These are phyloP conservation scores for Nothura maculosa DNA, from an alignment of 2,797 vertebrate species.

Conservation along the genomic window DNA sequence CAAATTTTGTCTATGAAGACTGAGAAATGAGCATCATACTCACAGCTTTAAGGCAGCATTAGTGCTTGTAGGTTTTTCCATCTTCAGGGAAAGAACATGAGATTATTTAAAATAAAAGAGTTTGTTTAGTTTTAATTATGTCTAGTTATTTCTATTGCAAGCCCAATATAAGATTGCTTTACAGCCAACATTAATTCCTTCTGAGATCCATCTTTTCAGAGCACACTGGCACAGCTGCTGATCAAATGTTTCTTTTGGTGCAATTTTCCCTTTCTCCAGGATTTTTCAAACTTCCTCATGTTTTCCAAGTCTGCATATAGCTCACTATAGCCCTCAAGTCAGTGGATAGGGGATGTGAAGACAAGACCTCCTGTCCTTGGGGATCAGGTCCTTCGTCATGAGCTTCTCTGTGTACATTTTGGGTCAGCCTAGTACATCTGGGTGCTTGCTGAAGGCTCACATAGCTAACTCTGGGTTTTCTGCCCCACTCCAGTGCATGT, in stretches of 20 bases:
- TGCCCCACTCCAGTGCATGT: not conserved
- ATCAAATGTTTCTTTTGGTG: not conserved
- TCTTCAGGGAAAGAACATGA: constrained; percentile 48
- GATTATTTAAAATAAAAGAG: constrained; percentile 62
- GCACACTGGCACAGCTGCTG: constrained; percentile 17
- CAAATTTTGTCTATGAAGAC: constrained; percentile 75
- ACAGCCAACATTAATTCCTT: not conserved
- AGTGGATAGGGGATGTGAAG: not conserved
- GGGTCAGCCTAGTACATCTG: not conserved
- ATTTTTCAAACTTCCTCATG: not conserved
- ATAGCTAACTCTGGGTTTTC: not conserved
- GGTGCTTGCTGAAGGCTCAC: not conserved
- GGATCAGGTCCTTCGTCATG: not conserved
- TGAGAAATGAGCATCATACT: not conserved
- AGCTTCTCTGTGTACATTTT: not conserved
- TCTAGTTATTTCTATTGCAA: constrained; percentile 75
- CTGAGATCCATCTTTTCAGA: not conserved
- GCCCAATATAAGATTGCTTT: constrained; percentile 68
- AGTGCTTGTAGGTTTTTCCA: constrained; percentile 1
- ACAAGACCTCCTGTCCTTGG: not conserved
- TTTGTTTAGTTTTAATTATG: constrained; percentile 72
- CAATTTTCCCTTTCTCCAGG: not conserved
- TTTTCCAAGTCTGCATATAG: not conserved
- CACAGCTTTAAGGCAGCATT: not conserved
- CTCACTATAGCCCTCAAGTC: not conserved